Evolutionary conservation across 1,140 invertebrate species (phyloP).

Genomic region (Orchestia grillus): DNA sequence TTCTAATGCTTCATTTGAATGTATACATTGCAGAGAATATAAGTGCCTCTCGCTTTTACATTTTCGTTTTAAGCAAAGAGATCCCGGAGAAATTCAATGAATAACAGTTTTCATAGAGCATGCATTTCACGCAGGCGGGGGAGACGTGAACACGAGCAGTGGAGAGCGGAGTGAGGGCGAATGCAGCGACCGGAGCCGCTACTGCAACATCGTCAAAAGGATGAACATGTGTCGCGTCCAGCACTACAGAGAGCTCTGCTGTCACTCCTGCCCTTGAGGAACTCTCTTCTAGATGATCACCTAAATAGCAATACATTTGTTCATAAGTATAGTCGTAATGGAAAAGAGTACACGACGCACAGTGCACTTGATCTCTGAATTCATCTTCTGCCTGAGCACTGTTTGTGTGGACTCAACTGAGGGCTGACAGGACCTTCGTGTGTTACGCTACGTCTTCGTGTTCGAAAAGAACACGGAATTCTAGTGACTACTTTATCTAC

Average conservation of each 20-base stretch:
- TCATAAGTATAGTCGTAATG: not conserved
- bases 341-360: not conserved
- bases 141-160: not conserved
- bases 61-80: no score
- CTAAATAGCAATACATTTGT: constrained; percentile 34
- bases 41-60: no score
- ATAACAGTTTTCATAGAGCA: no score
- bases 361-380: constrained; percentile 22
- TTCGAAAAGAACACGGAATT: not conserved
- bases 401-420: not conserved
- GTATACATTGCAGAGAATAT: no score
- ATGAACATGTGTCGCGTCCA: constrained; percentile 87
- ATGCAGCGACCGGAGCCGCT: constrained; percentile 83
- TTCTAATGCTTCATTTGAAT: no score
- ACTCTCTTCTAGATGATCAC: not conserved
- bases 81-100: no score
- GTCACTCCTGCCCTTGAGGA: constrained; percentile 79
- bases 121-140: not conserved
- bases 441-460: not conserved
- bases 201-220: constrained; percentile 83
- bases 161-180: constrained; percentile 70
- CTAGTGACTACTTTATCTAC: not conserved
- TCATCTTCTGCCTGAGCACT: not conserved
- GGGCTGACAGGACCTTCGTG: not conserved
- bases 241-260: constrained; percentile 86